phyloP scores from a whole-genome alignment of 2,113 vertebrate species.

The chimpanzee (Pan troglodytes) region DNA sequence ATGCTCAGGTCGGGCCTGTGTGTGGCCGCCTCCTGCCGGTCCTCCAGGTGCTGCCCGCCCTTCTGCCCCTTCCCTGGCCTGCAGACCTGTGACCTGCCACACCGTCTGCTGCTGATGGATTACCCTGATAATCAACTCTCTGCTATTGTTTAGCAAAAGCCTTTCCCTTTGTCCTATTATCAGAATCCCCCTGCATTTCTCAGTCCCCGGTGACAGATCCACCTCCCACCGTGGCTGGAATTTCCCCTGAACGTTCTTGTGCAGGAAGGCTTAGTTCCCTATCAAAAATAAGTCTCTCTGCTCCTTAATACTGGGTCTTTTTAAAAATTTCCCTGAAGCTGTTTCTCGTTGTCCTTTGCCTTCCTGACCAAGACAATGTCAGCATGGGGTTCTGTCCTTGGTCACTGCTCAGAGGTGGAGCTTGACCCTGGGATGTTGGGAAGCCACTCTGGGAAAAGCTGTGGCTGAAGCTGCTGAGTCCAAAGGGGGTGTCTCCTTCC shows the following conservation, averaged over 20 bases:
- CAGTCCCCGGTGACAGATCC: background rate
- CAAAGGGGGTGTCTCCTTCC: background rate
- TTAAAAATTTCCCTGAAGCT: background rate
- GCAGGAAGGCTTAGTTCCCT: background rate
- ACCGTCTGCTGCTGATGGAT: background rate
- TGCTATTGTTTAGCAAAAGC: background rate
- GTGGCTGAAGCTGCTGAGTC: background rate
- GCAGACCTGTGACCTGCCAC: background rate
- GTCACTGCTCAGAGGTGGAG: background rate
- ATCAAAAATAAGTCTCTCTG: background rate
- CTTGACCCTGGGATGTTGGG: fast-evolving
- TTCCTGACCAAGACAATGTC: background rate
- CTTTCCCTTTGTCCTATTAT: background rate
- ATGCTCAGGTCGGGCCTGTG: background rate
- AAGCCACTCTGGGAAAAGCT: background rate
- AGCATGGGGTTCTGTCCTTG: background rate
- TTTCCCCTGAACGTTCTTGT: background rate
- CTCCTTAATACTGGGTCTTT: background rate
- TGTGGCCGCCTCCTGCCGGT: background rate
- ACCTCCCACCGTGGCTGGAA: background rate
- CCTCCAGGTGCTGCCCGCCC: fast-evolving
- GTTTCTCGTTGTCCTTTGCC: background rate
- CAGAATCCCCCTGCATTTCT: background rate
- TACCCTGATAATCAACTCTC: background rate
- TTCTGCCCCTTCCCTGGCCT: background rate